Conservation (phyloP, 2,113 vertebrate species). For the Pionites leucogaster region DNA sequence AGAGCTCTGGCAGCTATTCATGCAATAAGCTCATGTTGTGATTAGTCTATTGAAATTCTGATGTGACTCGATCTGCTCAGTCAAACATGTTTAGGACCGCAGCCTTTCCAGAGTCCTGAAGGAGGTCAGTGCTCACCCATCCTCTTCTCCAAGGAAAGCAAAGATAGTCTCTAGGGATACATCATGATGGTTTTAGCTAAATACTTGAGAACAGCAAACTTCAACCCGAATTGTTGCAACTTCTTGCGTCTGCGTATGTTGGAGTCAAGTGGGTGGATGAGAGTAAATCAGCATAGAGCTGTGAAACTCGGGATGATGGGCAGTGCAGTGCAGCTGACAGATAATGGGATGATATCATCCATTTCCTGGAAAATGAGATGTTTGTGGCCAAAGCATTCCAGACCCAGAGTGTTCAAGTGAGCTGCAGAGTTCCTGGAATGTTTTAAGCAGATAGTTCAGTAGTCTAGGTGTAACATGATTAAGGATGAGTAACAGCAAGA, state of each 20-base stretch:
- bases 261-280: slow-evolving; percentile 8
- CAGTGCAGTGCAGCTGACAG: slow-evolving; percentile 33
- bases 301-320: neutral
- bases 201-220: neutral
- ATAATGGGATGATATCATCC: slow-evolving; percentile 57
- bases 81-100: neutral
- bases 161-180: neutral
- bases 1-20: neutral
- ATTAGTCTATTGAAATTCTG: neutral
- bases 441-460: slow-evolving; percentile 21
- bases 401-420: neutral
- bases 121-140: neutral
- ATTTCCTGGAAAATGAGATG: slow-evolving; percentile 57
- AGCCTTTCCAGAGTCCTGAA: neutral
- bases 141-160: neutral
- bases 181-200: neutral
- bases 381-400: slow-evolving; percentile 44
- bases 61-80: neutral
- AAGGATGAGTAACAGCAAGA: slow-evolving; percentile 36
- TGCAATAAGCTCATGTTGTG: neutral
- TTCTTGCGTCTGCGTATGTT: neutral
- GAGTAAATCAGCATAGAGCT: slow-evolving; percentile 12
- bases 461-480: slow-evolving; percentile 26
- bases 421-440: slow-evolving; percentile 21
- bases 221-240: neutral